These are phyloP conservation scores for Scrobipalpa atriplicella DNA, from an alignment of 2,888 invertebrate species.

Conservation along the genomic window DNA sequence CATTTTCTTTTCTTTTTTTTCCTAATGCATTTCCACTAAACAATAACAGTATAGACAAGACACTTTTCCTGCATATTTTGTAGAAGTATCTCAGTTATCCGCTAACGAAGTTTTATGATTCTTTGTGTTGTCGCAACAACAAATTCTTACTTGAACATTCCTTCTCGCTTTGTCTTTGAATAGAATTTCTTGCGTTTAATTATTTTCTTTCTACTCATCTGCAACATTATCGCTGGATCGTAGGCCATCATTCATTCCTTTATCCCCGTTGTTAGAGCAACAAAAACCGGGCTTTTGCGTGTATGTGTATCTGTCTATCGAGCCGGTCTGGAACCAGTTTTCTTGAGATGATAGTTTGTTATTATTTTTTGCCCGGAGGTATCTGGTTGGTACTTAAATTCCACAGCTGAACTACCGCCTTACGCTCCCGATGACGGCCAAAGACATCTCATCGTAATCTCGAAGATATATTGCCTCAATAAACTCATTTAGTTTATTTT, in stretches of 20 bases:
- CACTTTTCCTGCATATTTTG: background rate
- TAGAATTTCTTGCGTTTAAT: conserved; percentile 13
- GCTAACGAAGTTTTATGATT: conserved; percentile 20
- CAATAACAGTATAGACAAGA: conserved; percentile 6
- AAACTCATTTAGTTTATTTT: conserved; percentile 4
- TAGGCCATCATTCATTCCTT: conserved; percentile 43
- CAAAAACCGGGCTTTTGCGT: conserved; percentile 62
- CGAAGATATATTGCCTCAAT: conserved; percentile 23
- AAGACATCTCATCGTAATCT: conserved; percentile 20
- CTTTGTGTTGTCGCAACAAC: conserved; percentile 2
- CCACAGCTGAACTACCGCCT: conserved; percentile 45
- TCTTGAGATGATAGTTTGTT: conserved; percentile 73
- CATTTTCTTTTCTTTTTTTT: conserved; percentile 52
- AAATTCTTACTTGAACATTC: conserved; percentile 20
- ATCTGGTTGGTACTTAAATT: conserved; percentile 45
- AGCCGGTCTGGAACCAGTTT: conserved; percentile 66
- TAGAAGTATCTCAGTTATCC: conserved; percentile 31
- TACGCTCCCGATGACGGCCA: conserved; percentile 37
- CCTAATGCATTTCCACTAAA: conserved; percentile 37
- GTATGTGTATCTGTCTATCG: conserved; percentile 45
- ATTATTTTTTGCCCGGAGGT: conserved; percentile 66
- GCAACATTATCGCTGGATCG: conserved; percentile 25
- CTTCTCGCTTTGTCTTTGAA: background rate
- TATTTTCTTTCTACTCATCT: conserved; percentile 14
- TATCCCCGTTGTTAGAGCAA: conserved; percentile 48